A percentile compares a stretch with the other conserved stretches of the same genome.
These are phyloP conservation scores for Eclectus roratus DNA, from an alignment of 2,113 vertebrate species.

Conservation along the genomic window DNA sequence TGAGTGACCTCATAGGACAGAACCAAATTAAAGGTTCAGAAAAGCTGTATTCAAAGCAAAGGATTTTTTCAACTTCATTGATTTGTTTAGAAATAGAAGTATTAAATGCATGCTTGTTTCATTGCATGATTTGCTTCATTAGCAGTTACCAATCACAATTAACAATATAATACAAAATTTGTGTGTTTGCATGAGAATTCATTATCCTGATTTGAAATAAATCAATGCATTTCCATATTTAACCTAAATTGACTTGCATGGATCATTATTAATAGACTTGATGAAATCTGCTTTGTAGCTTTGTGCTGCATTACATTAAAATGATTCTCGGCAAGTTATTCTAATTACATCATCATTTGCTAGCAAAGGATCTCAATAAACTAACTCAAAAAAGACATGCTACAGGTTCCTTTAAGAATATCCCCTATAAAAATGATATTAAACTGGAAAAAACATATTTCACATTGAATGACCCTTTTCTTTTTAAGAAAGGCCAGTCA, in stretches of 20 bases:
- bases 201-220: constrained; percentile 9
- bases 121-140: constrained; percentile 57
- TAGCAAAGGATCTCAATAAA: constrained; percentile 38
- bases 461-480: not conserved
- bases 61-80: not conserved
- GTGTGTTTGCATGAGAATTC: constrained; percentile 53
- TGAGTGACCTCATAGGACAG: not conserved
- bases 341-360: constrained; percentile 36
- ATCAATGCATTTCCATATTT: constrained; percentile 28
- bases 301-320: constrained; percentile 54
- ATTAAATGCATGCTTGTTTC: constrained; percentile 38
- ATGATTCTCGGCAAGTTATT: constrained; percentile 7
- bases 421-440: not conserved
- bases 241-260: constrained; percentile 55
- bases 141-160: constrained; percentile 40
- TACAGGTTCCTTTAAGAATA: constrained; percentile 12
- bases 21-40: not conserved
- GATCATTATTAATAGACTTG: constrained; percentile 62
- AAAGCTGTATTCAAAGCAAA: not conserved
- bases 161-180: constrained; percentile 21
- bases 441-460: not conserved
- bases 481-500: not conserved
- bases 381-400: not conserved
- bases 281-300: constrained; percentile 69
- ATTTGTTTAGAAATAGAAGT: not conserved